These are phyloP conservation scores for Lordiphosa collinella DNA, from an alignment of 1,140 invertebrate species.

Conservation along the genomic window DNA sequence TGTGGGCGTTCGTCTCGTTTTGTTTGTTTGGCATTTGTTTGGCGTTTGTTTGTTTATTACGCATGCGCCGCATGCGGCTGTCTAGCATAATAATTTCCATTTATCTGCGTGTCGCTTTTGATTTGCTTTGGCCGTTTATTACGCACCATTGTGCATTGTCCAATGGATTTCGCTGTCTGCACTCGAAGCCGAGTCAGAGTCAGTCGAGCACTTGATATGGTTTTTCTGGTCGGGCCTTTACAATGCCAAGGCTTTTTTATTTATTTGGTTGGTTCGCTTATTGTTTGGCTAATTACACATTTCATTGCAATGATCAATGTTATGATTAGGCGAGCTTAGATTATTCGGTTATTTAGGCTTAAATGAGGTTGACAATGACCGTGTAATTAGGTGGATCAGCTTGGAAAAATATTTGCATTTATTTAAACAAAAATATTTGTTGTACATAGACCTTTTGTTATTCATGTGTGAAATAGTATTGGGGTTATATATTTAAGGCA, in stretches of 20 bases:
- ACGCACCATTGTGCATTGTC: conserved; percentile 66
- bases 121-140: conserved; percentile 62
- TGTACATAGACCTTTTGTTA: too few species aligned
- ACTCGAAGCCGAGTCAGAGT: conserved; percentile 8
- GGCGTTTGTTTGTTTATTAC: conserved; percentile 51
- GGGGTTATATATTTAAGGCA: too few species aligned
- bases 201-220: conserved; percentile 23
- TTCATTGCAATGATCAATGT: conserved; percentile 50
- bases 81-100: conserved; percentile 47
- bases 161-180: conserved; percentile 11
- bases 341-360: background rate
- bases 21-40: conserved; percentile 39
- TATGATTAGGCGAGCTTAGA: conserved; percentile 34
- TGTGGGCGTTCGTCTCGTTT: conserved; percentile 42
- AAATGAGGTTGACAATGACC: conserved; percentile 1
- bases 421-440: too few species aligned
- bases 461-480: too few species aligned
- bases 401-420: background rate
- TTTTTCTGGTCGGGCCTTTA: conserved; percentile 40
- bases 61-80: conserved; percentile 57
- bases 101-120: conserved; percentile 47
- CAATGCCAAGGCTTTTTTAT: conserved; percentile 63
- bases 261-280: conserved; percentile 24
- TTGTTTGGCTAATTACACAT: conserved; percentile 63
- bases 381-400: background rate